Conservation (phyloP, 1,140 invertebrate genomes). For the Zaprionus davidi region DNA sequence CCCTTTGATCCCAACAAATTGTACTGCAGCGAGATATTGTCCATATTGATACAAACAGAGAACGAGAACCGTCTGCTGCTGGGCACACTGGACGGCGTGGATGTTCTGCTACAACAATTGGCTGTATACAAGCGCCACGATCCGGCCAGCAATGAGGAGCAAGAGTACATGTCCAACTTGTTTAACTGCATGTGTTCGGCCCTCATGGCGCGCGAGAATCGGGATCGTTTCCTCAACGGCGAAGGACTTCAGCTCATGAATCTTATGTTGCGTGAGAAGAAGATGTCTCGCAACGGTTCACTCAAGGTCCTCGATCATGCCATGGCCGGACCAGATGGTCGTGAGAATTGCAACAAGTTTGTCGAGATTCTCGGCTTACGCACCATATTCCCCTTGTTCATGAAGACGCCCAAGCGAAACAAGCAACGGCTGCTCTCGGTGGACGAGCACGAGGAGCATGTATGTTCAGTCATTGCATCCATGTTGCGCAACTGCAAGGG, state of each 20-base stretch:
- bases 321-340: conserved; percentile 95
- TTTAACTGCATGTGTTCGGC: conserved; percentile 98
- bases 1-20: conserved; percentile 98
- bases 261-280: conserved; percentile 98
- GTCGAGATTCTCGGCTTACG: conserved; percentile 98
- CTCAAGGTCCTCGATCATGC: conserved; percentile 98
- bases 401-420: conserved; percentile 97
- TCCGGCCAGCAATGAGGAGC: conserved; percentile 94
- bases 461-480: conserved; percentile 96
- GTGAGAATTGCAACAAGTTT: conserved; percentile 99
- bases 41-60: conserved; percentile 96
- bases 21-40: conserved; percentile 97
- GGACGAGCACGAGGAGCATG: conserved; percentile 98
- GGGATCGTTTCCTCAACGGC: conserved; percentile 95
- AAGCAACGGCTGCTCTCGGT: conserved; percentile 93
- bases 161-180: conserved; percentile 99
- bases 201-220: conserved; percentile 94
- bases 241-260: conserved; percentile 98
- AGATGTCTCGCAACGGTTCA: conserved; percentile 97
- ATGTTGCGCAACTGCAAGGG: conserved; percentile 97
- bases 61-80: conserved; percentile 92
- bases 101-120: conserved; percentile 97
- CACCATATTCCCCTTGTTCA: conserved; percentile 98
- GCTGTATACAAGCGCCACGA: conserved; percentile 98
- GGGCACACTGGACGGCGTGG: conserved; percentile 97